phyloP scores from a whole-genome alignment of 1,140 invertebrate species.

The Brachionus calyciflorus region DNA sequence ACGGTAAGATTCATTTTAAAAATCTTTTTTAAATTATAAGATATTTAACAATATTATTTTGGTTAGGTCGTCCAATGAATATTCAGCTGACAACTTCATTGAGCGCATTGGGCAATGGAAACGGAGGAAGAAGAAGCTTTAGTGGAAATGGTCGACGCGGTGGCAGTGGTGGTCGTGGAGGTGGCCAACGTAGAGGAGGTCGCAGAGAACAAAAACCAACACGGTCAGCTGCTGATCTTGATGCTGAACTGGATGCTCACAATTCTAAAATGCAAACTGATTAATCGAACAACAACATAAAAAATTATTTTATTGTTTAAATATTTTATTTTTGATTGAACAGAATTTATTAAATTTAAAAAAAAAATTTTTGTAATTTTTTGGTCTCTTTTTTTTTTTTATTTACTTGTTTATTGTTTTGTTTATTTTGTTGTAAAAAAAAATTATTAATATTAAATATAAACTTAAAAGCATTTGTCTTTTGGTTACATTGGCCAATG shows the following conservation, averaged over 20 bases:
- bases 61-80: slow-evolving; percentile 41
- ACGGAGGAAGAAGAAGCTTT: neutral
- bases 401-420: neutral
- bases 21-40: neutral
- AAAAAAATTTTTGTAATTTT: neutral
- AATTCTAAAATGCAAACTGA: slow-evolving; percentile 46
- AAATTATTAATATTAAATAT: slow-evolving; percentile 9
- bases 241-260: slow-evolving; percentile 43
- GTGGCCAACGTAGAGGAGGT: neutral
- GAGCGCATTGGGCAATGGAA: neutral
- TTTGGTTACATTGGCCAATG: neutral
- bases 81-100: slow-evolving; percentile 33
- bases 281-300: neutral
- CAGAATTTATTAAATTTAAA: neutral
- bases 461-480: neutral
- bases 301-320: neutral
- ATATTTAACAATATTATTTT: too few relatives aligned
- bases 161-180: neutral
- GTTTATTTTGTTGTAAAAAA: neutral
- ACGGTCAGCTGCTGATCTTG: slow-evolving; percentile 12
- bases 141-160: neutral
- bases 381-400: neutral
- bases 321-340: neutral
- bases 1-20: slow-evolving; percentile 66
- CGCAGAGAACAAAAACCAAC: neutral